A percentile compares a stretch with the other conserved stretches of the same genome.
phyloP scores from a whole-genome alignment of 2,888 invertebrate species.

The Choristoneura rosaceana region DNA sequence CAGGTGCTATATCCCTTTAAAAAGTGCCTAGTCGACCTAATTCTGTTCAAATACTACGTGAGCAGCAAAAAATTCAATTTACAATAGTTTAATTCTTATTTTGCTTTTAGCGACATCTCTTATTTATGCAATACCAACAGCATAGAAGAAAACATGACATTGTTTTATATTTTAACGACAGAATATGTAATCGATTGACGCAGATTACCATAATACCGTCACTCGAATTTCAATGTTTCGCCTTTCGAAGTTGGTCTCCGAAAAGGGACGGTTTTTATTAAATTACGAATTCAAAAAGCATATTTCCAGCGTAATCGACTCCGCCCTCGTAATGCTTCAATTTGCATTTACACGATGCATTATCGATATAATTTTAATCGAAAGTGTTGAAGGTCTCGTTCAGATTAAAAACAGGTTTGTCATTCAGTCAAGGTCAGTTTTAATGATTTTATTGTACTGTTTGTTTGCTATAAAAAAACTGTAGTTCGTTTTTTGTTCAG shows the following conservation, averaged over 20 bases:
- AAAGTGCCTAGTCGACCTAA: conserved; percentile 19
- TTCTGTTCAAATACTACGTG: conserved; percentile 9
- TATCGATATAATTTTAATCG: conserved; percentile 30
- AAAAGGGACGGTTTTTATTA: conserved; percentile 12
- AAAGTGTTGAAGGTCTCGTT: conserved; percentile 36
- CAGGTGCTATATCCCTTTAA: conserved; percentile 18
- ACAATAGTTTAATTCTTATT: not conserved
- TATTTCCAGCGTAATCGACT: conserved; percentile 32
- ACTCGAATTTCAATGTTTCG: not conserved
- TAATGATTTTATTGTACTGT: conserved; percentile 23
- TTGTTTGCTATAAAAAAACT: conserved; percentile 1
- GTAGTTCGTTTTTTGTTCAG: conserved; percentile 7
- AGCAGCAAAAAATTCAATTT: not conserved
- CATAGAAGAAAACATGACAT: no score
- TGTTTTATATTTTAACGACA: no score
- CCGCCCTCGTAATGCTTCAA: conserved; percentile 21
- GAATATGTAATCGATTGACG: not conserved
- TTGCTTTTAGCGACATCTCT: not conserved
- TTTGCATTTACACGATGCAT: conserved; percentile 38
- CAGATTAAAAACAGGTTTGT: conserved; percentile 36
- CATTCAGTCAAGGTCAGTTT: conserved; percentile 27
- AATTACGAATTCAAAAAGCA: conserved; percentile 33
- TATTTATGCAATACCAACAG: no score
- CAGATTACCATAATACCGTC: not conserved
- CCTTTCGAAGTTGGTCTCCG: not conserved